Percentiles rank a stretch among this genome's conserved stretches.
phyloP scores from a whole-genome alignment of 2,888 invertebrate genomes.

The Amiota mariae region DNA sequence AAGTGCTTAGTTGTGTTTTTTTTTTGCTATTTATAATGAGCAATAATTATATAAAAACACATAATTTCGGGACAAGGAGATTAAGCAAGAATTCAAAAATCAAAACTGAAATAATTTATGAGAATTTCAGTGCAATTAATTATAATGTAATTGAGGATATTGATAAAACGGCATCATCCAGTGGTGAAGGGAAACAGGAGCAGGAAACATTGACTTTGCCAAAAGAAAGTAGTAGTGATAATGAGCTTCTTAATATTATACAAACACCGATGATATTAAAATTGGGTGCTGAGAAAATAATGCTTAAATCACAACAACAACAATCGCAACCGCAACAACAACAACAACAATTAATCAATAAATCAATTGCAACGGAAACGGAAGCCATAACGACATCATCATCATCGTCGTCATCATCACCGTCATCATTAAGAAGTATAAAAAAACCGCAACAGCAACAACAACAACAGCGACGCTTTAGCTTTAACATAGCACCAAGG shows the following conservation, averaged over 20 bases:
- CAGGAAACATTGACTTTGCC: not conserved
- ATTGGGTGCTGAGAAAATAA: slow-evolving; percentile 59
- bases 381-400: slow-evolving; percentile 13
- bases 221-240: not conserved
- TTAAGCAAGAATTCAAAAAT: not conserved
- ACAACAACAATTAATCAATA: slow-evolving; percentile 47
- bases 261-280: slow-evolving; percentile 44
- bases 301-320: slow-evolving; percentile 44
- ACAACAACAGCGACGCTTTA: slow-evolving; percentile 36
- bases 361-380: slow-evolving; percentile 42
- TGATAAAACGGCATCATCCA: not conserved
- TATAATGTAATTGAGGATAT: slow-evolving; percentile 1
- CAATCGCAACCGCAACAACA: slow-evolving; percentile 51
- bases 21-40: slow-evolving; percentile 2
- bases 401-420: not conserved
- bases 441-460: slow-evolving; percentile 18
- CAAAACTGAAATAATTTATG: slow-evolving; percentile 23
- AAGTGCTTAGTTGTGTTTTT: not conserved
- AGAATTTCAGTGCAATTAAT: slow-evolving; percentile 22
- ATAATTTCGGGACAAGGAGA: not conserved
- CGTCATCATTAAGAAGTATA: not conserved
- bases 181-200: not conserved
- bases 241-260: too few relatives aligned
- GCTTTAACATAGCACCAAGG: slow-evolving; percentile 54
- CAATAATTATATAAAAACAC: not conserved